phyloP scores from a whole-genome alignment of 2,888 invertebrate genomes.

The Tipula vernalis region DNA sequence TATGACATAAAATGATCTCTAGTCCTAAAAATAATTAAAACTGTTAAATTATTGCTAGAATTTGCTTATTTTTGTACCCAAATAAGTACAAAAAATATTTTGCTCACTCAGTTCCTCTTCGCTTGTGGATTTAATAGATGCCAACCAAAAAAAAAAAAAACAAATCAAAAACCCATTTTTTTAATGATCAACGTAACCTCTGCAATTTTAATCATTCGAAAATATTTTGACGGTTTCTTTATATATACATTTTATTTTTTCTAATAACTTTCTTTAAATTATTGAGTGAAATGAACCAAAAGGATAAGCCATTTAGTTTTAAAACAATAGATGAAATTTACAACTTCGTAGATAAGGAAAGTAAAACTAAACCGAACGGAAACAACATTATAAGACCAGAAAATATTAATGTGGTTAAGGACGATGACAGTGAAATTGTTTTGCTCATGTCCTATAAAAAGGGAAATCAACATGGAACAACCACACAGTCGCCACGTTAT shows the following conservation, averaged over 20 bases:
- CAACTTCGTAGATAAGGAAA: neutral
- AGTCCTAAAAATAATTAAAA: too few species aligned
- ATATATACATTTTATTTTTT: neutral
- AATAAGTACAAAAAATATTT: too few species aligned
- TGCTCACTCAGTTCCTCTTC: too few species aligned
- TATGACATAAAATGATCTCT: too few species aligned
- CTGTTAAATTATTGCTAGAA: too few species aligned
- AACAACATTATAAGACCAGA: neutral
- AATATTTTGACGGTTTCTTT: neutral
- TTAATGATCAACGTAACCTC: neutral
- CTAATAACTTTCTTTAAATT: neutral
- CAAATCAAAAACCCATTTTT: too few species aligned
- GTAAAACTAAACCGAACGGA: neutral
- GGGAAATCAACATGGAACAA: neutral
- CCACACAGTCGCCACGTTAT: too few species aligned
- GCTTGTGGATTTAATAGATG: too few species aligned
- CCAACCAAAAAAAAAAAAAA: too few species aligned
- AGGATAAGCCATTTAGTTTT: neutral
- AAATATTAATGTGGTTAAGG: slow-evolving; percentile 5
- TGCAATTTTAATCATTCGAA: neutral
- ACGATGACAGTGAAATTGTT: slow-evolving; percentile 10
- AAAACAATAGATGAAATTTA: neutral
- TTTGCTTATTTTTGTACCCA: too few species aligned
- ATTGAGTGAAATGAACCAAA: neutral
- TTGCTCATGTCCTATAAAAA: slow-evolving; percentile 10